These are phyloP conservation scores for Pseudochromis fuscus DNA, from an alignment of 2,797 vertebrate species.

Conservation along the genomic window DNA sequence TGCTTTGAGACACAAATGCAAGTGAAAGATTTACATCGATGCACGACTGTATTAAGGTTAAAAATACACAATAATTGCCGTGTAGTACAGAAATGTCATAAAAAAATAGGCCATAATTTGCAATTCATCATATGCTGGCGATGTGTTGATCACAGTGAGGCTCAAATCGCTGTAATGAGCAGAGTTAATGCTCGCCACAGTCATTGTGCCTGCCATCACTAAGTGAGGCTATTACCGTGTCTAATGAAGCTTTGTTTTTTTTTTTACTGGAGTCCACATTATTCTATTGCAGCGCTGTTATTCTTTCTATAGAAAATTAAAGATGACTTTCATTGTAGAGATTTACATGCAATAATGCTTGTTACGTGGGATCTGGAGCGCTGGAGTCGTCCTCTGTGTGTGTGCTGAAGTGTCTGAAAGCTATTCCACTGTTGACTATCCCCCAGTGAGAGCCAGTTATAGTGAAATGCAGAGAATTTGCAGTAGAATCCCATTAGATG, in stretches of 20 bases:
- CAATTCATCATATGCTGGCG: conserved; percentile 54
- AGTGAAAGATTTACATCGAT: conserved; percentile 10
- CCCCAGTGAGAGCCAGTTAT: conserved; percentile 66
- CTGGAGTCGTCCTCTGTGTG: conserved; percentile 35
- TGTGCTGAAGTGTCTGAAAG: conserved; percentile 65
- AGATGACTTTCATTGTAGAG: conserved; percentile 41
- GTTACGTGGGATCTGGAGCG: conserved; percentile 53
- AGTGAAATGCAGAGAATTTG: conserved; percentile 66
- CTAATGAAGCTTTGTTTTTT: conserved; percentile 63
- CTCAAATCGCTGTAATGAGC: conserved; percentile 67
- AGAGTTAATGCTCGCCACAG: conserved; percentile 59
- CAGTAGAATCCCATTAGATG: conserved; percentile 76
- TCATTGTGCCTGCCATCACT: conserved; percentile 55
- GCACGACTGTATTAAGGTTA: conserved; percentile 16
- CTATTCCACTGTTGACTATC: conserved; percentile 72
- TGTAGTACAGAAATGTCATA: conserved; percentile 20
- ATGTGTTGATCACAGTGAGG: conserved; percentile 55
- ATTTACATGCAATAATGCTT: conserved; percentile 46
- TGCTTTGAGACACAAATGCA: conserved; percentile 7
- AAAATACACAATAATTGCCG: conserved; percentile 41
- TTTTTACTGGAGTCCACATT: conserved; percentile 55
- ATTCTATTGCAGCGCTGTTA: conserved; percentile 55
- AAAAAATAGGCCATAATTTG: conserved; percentile 48
- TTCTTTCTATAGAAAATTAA: conserved; percentile 57
- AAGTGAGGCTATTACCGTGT: conserved; percentile 64